A percentile compares a stretch with the other conserved stretches of the same genome.
These are phyloP conservation scores for Saguinus imperator DNA, from an alignment of 2,113 vertebrate species.

Conservation along the genomic window DNA sequence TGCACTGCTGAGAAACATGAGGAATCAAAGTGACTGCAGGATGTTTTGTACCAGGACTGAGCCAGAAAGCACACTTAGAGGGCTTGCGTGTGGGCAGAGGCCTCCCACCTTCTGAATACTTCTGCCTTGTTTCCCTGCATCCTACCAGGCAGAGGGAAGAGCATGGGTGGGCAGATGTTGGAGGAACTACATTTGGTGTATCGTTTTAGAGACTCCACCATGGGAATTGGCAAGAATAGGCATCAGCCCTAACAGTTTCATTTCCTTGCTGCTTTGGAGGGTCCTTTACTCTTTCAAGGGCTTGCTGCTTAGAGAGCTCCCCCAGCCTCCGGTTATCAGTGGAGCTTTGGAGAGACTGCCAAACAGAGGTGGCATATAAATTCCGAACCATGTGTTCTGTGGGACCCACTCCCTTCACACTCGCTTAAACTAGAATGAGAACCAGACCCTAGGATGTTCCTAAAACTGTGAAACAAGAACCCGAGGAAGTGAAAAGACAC, in stretches of 20 bases:
- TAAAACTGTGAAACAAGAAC: background rate
- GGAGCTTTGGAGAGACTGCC: background rate
- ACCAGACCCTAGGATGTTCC: background rate
- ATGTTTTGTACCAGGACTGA: background rate
- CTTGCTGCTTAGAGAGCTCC: background rate
- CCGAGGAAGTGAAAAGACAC: background rate
- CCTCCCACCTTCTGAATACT: background rate
- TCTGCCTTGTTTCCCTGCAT: background rate
- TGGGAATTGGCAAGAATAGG: background rate
- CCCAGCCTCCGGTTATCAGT: too few species aligned
- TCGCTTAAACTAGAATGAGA: background rate
- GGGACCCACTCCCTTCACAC: background rate
- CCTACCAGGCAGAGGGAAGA: background rate
- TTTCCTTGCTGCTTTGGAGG: background rate
- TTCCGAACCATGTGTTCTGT: background rate
- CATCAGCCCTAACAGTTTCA: background rate
- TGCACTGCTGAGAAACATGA: background rate
- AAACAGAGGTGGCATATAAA: background rate
- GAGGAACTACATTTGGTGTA: background rate
- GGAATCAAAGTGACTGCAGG: background rate
- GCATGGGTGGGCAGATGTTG: too few species aligned
- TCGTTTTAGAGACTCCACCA: background rate
- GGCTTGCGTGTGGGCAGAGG: rapidly evolving
- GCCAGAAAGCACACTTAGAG: background rate
- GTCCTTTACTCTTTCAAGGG: background rate